phyloP scores from a whole-genome alignment of 1,140 invertebrate species.

The Metaphire vulgaris region DNA sequence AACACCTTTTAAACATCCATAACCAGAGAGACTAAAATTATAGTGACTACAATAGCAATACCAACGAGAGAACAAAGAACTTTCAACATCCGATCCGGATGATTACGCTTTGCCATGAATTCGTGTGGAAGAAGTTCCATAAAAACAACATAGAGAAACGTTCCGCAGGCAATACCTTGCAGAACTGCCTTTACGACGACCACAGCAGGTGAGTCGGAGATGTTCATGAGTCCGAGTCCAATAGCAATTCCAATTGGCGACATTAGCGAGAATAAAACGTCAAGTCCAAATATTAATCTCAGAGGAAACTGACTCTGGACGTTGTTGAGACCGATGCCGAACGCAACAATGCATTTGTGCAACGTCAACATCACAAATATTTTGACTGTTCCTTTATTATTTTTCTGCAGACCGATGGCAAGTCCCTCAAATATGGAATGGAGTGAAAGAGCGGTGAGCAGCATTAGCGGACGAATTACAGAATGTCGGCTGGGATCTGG shows the following conservation, averaged over 20 bases:
- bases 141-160: conserved; percentile 81
- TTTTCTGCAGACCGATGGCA: conserved; percentile 65
- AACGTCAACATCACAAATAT: conserved; percentile 75
- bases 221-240: too few species aligned
- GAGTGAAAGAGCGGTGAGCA: conserved; percentile 76
- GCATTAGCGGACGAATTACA: conserved; percentile 61
- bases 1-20: too few species aligned
- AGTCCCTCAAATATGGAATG: conserved; percentile 83
- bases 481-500: conserved; percentile 54
- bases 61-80: conserved; percentile 55
- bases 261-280: conserved; percentile 65
- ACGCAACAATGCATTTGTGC: conserved; percentile 80
- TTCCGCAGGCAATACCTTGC: conserved; percentile 77
- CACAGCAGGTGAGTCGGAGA: conserved; percentile 22
- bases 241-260: conserved; percentile 60
- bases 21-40: conserved; percentile 46
- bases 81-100: conserved; percentile 52
- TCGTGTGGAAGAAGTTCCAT: conserved; percentile 68
- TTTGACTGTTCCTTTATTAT: conserved; percentile 49
- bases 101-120: conserved; percentile 17
- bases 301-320: too few species aligned
- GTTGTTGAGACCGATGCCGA: conserved; percentile 56
- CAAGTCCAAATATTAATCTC: too few species aligned
- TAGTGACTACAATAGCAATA: conserved; percentile 50
- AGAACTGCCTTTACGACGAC: conserved; percentile 53